Evolutionary conservation across 1,140 invertebrate species (phyloP), one percentile per base, ranked within the genome.

Genomic region (Globodera rostochiensis): DNA sequence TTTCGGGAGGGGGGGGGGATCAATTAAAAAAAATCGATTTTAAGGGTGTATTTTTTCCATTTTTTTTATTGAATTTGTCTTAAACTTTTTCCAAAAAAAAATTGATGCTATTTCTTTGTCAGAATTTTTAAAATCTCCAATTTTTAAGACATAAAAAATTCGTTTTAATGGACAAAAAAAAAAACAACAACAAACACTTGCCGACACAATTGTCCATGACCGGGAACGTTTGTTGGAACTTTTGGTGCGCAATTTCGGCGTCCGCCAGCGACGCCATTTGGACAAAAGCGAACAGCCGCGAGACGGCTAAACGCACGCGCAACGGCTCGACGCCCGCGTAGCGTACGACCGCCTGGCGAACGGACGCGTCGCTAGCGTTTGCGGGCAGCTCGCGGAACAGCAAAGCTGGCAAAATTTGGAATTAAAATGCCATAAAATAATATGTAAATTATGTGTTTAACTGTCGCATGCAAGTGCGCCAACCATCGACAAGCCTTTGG

Each of bases 391-490:
- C 69, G 19, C 69, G 69, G 1, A 71, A 11, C 11, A 71, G 11
- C 25, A 71, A 6, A 9, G 69, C 69, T 71, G 19, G 6, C 4
- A 9, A 47, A 47, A 47, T 25, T 47, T 36, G 69, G 60, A 71
- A 21, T 7, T 13, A 69, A 21, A 21, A 8, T 7, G 67, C 6
- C n/a, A 69, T 8, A 69, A 69, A n/a, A 8, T 6, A 69, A 36
- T 21, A 6, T 36, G 36, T 21, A 0, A 69, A 69, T 69, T 21
- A 25, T 15, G 6, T 25, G 6, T 25, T 7, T 71, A 25, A 71
- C 69, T 71, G 36, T 71, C 69, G 46, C 69, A 71, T 45, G 69
- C n/a, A 45, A 47, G 36, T 25, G 46, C 36, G 36, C 69, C 69
- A 47, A 71, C 46, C 69, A 71, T 71, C 11, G 69, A 13, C 36